These are phyloP conservation scores for Microplitis mediator DNA, from an alignment of 1,140 invertebrate genomes.

Conservation along the genomic window DNA sequence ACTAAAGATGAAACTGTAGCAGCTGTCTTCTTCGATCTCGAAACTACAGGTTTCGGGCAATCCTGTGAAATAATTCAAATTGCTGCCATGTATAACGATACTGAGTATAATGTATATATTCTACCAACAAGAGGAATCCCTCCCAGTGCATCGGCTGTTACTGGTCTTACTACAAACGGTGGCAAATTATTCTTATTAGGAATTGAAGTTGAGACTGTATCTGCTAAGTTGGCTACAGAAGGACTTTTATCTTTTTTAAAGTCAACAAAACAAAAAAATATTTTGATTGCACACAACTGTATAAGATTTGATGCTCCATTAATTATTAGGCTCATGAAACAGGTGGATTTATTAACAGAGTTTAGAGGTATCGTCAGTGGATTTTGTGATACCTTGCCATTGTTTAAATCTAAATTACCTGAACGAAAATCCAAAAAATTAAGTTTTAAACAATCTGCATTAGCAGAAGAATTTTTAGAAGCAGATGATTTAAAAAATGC, in stretches of 20 bases:
- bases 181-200: not conserved
- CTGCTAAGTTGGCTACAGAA: not conserved
- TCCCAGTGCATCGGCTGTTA: not conserved
- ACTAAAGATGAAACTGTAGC: not conserved
- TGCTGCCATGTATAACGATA: not conserved
- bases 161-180: not conserved
- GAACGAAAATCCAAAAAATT: too few relatives aligned
- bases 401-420: too few relatives aligned
- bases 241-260: not conserved
- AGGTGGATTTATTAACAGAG: conserved; percentile 6
- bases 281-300: not conserved
- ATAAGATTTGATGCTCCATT: conserved; percentile 24
- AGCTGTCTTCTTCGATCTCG: conserved; percentile 17
- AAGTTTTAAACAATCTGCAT: too few relatives aligned
- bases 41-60: conserved; percentile 1
- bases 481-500: too few relatives aligned
- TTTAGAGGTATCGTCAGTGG: conserved; percentile 23
- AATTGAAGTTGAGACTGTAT: not conserved
- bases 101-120: not conserved
- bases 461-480: too few relatives aligned
- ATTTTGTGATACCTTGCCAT: conserved; percentile 20
- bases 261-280: too few relatives aligned
- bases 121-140: not conserved
- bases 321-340: conserved; percentile 8
- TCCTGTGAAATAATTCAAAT: conserved; percentile 12